Evolutionary conservation across 2,888 invertebrate species (phyloP).

Genomic region (Caenorhabditis macrosperma): DNA sequence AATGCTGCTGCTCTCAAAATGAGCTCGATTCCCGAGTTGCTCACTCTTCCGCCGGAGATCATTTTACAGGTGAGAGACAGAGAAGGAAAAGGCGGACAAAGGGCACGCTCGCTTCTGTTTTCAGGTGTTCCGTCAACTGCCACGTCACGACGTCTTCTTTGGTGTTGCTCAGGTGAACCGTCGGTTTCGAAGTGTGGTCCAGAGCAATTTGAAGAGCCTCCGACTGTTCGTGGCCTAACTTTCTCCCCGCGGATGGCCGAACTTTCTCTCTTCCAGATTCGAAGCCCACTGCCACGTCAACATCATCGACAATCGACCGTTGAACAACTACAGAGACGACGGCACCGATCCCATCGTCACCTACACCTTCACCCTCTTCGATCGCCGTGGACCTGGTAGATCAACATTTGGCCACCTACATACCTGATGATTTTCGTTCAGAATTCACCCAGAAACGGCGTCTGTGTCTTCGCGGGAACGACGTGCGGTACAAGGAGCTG

Average conservation of each 20-base stretch:
- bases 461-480: constrained; percentile 60
- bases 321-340: constrained; percentile 41
- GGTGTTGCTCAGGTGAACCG: constrained; percentile 51
- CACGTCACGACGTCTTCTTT: constrained; percentile 51
- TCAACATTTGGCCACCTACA: neutral
- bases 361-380: constrained; percentile 63
- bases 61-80: constrained; percentile 48
- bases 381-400: constrained; percentile 45
- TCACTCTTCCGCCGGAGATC: constrained; percentile 46
- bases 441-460: constrained; percentile 61
- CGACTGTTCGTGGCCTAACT: constrained; percentile 22
- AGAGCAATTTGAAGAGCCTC: constrained; percentile 51
- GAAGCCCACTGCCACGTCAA: constrained; percentile 63
- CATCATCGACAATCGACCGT: constrained; percentile 53
- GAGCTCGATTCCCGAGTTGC: constrained; percentile 9
- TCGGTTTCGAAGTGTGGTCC: constrained; percentile 51
- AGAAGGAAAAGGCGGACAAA: too few species aligned
- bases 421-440: neutral
- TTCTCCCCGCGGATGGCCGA: neutral
- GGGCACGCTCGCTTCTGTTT: too few species aligned
- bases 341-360: constrained; percentile 65
- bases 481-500: constrained; percentile 27
- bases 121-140: constrained; percentile 54
- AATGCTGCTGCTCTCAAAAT: constrained; percentile 21
- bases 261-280: constrained; percentile 39